Evolutionary conservation across 2,888 invertebrate species (phyloP).

Genomic region (Pyrochroa serraticornis): DNA sequence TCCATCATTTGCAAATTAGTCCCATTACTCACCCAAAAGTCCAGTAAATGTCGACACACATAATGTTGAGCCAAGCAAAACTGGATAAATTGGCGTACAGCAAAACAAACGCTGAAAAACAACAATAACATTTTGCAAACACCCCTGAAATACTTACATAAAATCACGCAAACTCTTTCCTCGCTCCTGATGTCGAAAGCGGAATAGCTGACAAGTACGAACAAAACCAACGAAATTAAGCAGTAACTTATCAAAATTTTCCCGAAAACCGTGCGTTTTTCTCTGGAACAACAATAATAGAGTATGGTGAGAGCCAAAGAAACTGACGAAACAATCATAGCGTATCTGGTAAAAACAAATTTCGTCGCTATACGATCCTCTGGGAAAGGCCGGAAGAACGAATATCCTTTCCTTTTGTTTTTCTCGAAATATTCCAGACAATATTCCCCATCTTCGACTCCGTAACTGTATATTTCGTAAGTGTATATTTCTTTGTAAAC

Average conservation of each 20-base stretch:
- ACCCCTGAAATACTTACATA: constrained; percentile 26
- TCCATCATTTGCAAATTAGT: constrained; percentile 4
- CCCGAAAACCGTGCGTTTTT: constrained; percentile 43
- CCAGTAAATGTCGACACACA: constrained; percentile 45
- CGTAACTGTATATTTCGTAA: constrained; percentile 11
- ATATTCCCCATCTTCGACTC: constrained; percentile 16
- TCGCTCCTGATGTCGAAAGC: constrained; percentile 18
- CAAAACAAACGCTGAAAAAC: constrained; percentile 39
- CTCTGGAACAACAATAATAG: constrained; percentile 28
- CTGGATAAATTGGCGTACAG: constrained; percentile 37
- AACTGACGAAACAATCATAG: constrained; percentile 24
- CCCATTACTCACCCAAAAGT: constrained; percentile 42
- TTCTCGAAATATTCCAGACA: constrained; percentile 28
- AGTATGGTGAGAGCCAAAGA: constrained; percentile 23
- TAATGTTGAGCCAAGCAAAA: constrained; percentile 44
- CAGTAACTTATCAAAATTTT: constrained; percentile 47
- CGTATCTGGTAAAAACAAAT: constrained; percentile 24
- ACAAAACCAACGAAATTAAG: constrained; percentile 32
- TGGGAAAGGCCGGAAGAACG: constrained; percentile 24
- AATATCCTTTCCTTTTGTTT: constrained; percentile 31
- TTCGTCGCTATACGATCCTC: constrained; percentile 2
- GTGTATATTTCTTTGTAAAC: constrained; percentile 14
- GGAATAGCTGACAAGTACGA: constrained; percentile 34
- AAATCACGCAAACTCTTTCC: constrained; percentile 19
- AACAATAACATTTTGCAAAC: constrained; percentile 12